Evolutionary conservation across 53 echinoderm and acorn worm genomes (phyloP), one percentile per base, ranked within the genome.

Genomic region (Pentamera pediparva): DNA sequence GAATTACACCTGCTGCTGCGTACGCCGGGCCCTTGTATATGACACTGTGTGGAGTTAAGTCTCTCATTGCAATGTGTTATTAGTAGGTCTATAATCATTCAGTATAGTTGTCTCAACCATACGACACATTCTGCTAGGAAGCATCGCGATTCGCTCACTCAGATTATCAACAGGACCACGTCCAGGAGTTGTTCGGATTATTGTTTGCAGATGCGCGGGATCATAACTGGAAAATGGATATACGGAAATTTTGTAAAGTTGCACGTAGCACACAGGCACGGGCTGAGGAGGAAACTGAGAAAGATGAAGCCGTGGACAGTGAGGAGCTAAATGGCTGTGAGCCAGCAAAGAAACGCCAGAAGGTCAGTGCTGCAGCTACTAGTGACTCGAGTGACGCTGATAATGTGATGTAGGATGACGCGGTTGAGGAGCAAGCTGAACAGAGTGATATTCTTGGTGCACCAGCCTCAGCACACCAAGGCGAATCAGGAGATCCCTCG

Each of bases 371-470:
- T 56, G 25, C 7, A 21, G 27, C 5, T 26, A 24, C 2, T 15
- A 24, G 26, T 56, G 57, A 24, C 57, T 24, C 27, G 57, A 19
- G 57, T 24, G 57, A 24, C 26, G 15, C 10, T 56, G 57, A 1
- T 56, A 53, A 15, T 25, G 57, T 21, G 32, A 4, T 4, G 25
- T 28, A 26, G 57, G 27, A 21, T 56, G 24, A 5, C 24, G 3
- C 57, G 27, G 27, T 56, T 56, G 28, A 21, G 24, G 57, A 56
- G 15, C 57, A 56, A 15, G 26, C 12, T n/a, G 62, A 64, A 64
- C 65, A 64, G 11, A 9, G 40, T 64, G 65, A 64, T 64, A 64
- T 37, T 64, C 65, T 64, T 64, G 65, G 65, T 39, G 40, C 65
- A 39, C 65, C 39, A 0, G 65, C 65, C 25, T 6, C 19, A 20